Conservation (phyloP, 1,140 invertebrate genomes). For the Venustaconcha ellipsiformis region DNA sequence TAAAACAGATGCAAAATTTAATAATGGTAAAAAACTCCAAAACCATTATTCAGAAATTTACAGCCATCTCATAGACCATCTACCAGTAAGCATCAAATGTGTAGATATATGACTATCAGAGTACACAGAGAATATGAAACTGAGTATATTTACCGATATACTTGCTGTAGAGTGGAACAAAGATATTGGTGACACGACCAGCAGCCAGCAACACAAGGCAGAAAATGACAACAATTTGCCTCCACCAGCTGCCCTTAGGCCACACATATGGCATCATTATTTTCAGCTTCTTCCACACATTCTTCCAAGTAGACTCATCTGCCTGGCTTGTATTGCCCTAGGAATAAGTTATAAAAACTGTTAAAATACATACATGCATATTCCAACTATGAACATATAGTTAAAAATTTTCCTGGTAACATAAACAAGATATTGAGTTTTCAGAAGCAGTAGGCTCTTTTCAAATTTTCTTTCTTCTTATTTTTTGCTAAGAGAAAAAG, state of each 20-base stretch:
- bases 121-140: no score
- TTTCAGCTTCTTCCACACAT: conserved; percentile 80
- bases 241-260: conserved; percentile 83
- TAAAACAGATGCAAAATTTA: no score
- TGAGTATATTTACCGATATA: conserved; percentile 74
- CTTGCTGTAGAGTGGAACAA: conserved; percentile 94
- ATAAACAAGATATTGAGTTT: no score
- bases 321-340: not conserved
- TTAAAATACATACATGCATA: not conserved
- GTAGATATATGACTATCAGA: no score
- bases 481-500: no score
- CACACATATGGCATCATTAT: conserved; percentile 92
- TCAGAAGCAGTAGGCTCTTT: no score
- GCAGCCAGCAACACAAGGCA: conserved; percentile 84
- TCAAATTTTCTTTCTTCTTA: no score
- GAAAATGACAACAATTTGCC: conserved; percentile 87
- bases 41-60: no score
- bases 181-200: conserved; percentile 92
- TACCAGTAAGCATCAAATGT: no score
- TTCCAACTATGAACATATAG: not conserved
- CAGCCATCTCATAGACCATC: no score
- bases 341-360: not conserved
- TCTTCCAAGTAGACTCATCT: conserved; percentile 58
- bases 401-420: no score
- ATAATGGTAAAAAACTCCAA: no score